Percentiles rank a stretch among this genome's conserved stretches.
phyloP scores from a whole-genome alignment of 1,140 invertebrate species.

The Drosophila prosaltans region DNA sequence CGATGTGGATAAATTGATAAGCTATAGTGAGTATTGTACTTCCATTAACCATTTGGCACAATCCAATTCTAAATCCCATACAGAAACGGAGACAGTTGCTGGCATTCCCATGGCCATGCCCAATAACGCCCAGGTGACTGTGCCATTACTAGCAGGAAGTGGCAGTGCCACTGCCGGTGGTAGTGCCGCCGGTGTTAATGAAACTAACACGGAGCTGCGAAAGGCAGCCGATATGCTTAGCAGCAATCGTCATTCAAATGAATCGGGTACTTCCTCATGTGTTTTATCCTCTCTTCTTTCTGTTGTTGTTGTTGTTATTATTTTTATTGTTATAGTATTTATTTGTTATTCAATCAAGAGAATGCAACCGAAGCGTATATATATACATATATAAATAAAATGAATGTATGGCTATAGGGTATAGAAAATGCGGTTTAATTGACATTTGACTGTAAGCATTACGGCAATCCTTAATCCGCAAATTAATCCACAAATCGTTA shows the following conservation, averaged over 20 bases:
- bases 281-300: constrained; percentile 13
- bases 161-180: not conserved
- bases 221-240: constrained; percentile 56
- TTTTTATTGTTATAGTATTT: not conserved
- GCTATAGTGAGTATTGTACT: constrained; percentile 65
- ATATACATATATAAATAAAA: no score
- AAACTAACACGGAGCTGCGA: constrained; percentile 73
- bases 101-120: constrained; percentile 16
- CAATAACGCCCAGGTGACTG: constrained; percentile 19
- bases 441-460: no score
- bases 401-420: no score
- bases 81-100: constrained; percentile 17
- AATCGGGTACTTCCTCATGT: constrained; percentile 73
- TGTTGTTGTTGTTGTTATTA: constrained; percentile 7
- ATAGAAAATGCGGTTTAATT: no score
- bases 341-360: not conserved
- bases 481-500: no score
- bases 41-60: constrained; percentile 13
- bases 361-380: not conserved
- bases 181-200: constrained; percentile 13
- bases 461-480: no score
- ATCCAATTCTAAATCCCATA: constrained; percentile 22
- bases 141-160: constrained; percentile 2
- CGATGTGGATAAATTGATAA: constrained; percentile 62
- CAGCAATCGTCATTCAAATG: constrained; percentile 80